These are phyloP conservation scores for Lacanobia wlatinum DNA, from an alignment of 2,888 invertebrate species.

Conservation along the genomic window DNA sequence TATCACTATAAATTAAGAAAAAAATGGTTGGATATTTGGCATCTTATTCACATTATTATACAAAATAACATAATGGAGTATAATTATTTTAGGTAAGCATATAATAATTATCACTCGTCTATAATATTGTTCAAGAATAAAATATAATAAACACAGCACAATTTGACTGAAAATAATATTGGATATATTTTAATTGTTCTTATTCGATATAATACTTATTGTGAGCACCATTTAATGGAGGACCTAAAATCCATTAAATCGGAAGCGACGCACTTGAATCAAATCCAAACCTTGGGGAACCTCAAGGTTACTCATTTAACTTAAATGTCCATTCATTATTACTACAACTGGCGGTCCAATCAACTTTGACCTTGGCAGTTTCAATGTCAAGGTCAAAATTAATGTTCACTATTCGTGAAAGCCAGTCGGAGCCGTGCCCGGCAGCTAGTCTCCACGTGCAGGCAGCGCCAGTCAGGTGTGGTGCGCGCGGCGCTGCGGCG, in stretches of 20 bases:
- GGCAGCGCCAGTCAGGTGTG: slow-evolving; percentile 76
- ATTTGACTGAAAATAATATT: slow-evolving; percentile 77
- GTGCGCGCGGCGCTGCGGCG: slow-evolving; percentile 78
- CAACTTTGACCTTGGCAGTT: slow-evolving; percentile 64
- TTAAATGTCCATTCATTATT: slow-evolving; percentile 35
- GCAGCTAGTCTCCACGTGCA: slow-evolving; percentile 42
- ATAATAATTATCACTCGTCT: slow-evolving; percentile 79
- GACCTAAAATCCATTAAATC: slow-evolving; percentile 40
- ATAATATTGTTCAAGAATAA: slow-evolving; percentile 78
- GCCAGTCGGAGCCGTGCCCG: slow-evolving; percentile 45
- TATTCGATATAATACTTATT: slow-evolving; percentile 70
- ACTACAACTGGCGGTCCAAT: slow-evolving; percentile 45
- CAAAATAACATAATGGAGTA: slow-evolving; percentile 63
- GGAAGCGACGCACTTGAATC: slow-evolving; percentile 34
- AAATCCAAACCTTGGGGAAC: slow-evolving; percentile 12
- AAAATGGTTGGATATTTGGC: slow-evolving; percentile 86
- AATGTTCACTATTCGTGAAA: slow-evolving; percentile 52
- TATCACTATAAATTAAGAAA: slow-evolving; percentile 75
- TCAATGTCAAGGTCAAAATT: slow-evolving; percentile 63
- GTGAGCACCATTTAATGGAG: slow-evolving; percentile 68
- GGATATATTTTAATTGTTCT: slow-evolving; percentile 64
- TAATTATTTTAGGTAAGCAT: slow-evolving; percentile 64
- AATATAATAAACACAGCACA: slow-evolving; percentile 83
- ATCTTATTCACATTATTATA: slow-evolving; percentile 84
- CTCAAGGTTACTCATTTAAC: slow-evolving; percentile 30